phyloP scores from a whole-genome alignment of 2,888 invertebrate genomes.

The Ochropacha duplaris region DNA sequence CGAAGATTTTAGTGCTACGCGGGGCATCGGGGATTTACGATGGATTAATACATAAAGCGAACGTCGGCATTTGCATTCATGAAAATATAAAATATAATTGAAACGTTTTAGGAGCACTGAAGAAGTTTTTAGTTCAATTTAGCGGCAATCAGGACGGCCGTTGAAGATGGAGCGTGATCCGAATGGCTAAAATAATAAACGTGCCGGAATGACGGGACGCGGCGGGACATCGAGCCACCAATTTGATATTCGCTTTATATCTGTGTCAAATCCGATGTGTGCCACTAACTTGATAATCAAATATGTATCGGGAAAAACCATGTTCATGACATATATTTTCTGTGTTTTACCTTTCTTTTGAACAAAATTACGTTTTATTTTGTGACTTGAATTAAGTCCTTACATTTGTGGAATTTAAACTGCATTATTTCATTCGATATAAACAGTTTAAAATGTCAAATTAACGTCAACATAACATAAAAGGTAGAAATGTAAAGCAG shows the following conservation, averaged over 20 bases:
- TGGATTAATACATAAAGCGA: conserved; percentile 28
- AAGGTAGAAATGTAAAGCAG: conserved; percentile 48
- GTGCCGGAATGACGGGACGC: conserved; percentile 63
- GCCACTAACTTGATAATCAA: conserved; percentile 3
- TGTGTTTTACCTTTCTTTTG: not conserved
- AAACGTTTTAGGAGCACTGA: conserved; percentile 77
- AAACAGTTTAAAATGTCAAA: conserved; percentile 26
- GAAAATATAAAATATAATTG: conserved; percentile 71
- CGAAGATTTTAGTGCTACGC: conserved; percentile 26
- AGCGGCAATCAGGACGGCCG: conserved; percentile 82
- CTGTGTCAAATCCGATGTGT: conserved; percentile 34
- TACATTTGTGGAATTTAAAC: too few species aligned
- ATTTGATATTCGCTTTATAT: conserved; percentile 65
- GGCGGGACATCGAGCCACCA: conserved; percentile 60
- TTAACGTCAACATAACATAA: conserved; percentile 45
- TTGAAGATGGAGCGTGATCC: conserved; percentile 78
- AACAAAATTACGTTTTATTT: not conserved
- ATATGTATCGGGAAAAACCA: conserved; percentile 4
- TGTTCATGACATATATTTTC: not conserved
- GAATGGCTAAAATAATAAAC: conserved; percentile 81
- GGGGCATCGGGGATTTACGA: conserved; percentile 22
- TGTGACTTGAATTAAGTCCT: too few species aligned
- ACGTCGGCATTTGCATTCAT: conserved; percentile 30
- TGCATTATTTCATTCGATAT: not conserved
- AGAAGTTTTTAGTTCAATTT: conserved; percentile 84